Conservation (phyloP, 2,888 invertebrate species). For the Harpagoxenus sublaevis region DNA sequence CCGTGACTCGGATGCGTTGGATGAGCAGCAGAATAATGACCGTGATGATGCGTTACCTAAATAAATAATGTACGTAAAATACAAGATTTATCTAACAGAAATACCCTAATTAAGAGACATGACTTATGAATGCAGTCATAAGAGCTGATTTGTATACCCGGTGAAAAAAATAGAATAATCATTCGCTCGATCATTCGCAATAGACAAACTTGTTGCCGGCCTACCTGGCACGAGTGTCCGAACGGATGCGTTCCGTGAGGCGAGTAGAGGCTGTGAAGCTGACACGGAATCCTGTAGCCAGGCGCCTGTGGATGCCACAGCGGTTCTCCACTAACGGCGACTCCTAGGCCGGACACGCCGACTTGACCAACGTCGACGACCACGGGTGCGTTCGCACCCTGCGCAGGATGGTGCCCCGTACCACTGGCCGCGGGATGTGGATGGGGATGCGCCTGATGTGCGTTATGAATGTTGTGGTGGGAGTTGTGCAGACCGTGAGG, state of each 20-base stretch:
- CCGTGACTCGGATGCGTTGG: conserved; percentile 81
- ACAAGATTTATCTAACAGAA: background rate
- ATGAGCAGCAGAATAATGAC: conserved; percentile 81
- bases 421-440: conserved; percentile 76
- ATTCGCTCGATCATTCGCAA: background rate
- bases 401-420: conserved; percentile 82
- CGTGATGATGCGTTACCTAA: conserved; percentile 82
- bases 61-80: background rate
- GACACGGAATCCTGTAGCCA: conserved; percentile 83
- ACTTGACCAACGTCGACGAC: conserved; percentile 84
- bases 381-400: conserved; percentile 83
- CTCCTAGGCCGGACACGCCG: conserved; percentile 83
- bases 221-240: conserved; percentile 85
- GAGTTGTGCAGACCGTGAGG: conserved; percentile 79
- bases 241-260: conserved; percentile 83
- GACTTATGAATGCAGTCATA: background rate
- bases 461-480: conserved; percentile 82
- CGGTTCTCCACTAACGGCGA: conserved; percentile 82
- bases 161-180: background rate
- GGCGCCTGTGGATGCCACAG: conserved; percentile 83
- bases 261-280: conserved; percentile 84
- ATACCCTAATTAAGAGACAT: background rate
- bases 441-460: conserved; percentile 83
- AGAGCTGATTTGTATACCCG: background rate
- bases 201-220: background rate